phyloP scores from a whole-genome alignment of 2,113 vertebrate species.

The Cephalopholis sonnerati region DNA sequence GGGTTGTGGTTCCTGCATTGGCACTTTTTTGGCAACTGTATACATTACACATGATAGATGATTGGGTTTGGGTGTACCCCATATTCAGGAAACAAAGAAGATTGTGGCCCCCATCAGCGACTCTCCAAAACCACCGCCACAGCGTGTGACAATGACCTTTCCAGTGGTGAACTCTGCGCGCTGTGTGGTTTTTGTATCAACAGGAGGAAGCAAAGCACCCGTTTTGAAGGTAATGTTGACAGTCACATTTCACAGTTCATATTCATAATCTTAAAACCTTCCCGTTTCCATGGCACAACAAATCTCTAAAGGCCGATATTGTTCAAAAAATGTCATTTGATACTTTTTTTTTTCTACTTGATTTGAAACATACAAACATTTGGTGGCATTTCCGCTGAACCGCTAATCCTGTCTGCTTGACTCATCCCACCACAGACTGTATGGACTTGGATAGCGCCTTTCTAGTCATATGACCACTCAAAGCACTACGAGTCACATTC shows the following conservation, averaged over 20 bases:
- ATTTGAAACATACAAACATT: no score
- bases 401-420: no score
- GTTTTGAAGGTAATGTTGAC: slow-evolving; percentile 88
- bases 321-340: no score
- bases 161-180: slow-evolving; percentile 91
- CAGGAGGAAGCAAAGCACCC: slow-evolving; percentile 91
- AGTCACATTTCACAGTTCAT: slow-evolving; percentile 1
- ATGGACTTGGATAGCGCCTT: no score
- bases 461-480: no score
- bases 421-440: no score
- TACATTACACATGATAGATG: slow-evolving; percentile 31
- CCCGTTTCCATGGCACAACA: background rate
- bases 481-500: no score
- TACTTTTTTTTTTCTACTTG: no score
- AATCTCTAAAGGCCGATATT: no score
- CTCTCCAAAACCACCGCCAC: slow-evolving; percentile 92
- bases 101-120: slow-evolving; percentile 91
- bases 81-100: slow-evolving; percentile 87
- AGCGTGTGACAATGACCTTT: slow-evolving; percentile 91
- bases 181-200: slow-evolving; percentile 90
- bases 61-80: slow-evolving; percentile 19
- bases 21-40: background rate
- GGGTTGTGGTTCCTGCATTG: slow-evolving; percentile 14
- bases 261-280: background rate
- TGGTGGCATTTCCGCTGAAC: no score